Conservation (phyloP, 1,140 invertebrate species). For the Cryptotermes secundus region DNA sequence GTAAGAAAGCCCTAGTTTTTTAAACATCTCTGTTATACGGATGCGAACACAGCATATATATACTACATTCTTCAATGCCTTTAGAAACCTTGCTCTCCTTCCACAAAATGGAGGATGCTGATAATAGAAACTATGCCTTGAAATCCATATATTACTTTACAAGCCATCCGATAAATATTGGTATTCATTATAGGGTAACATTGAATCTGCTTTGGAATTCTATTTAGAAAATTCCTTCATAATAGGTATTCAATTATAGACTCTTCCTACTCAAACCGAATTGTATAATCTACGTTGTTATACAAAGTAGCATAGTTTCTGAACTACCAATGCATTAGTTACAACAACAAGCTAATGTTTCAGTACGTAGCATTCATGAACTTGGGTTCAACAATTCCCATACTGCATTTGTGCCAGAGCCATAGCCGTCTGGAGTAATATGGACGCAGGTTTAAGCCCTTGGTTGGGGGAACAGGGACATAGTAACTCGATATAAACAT, state of each 20-base stretch:
- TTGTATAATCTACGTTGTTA: neutral
- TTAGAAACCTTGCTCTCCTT: no score
- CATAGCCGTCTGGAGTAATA: neutral
- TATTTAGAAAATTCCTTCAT: neutral
- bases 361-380: neutral
- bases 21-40: no score
- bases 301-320: neutral
- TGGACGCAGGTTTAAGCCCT: neutral
- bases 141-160: no score
- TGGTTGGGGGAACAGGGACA: neutral
- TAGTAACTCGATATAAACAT: neutral
- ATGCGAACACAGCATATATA: no score
- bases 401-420: neutral
- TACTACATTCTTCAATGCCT: no score
- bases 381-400: conserved; percentile 5
- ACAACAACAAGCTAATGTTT: neutral
- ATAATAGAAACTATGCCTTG: no score
- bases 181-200: neutral
- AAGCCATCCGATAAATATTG: no score
- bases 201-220: neutral
- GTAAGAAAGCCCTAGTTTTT: no score
- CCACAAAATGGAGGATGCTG: no score
- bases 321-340: neutral
- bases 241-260: neutral
- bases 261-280: neutral